These are phyloP conservation scores for Matsumyia berberina DNA, from an alignment of 2,888 invertebrate genomes.

Conservation along the genomic window DNA sequence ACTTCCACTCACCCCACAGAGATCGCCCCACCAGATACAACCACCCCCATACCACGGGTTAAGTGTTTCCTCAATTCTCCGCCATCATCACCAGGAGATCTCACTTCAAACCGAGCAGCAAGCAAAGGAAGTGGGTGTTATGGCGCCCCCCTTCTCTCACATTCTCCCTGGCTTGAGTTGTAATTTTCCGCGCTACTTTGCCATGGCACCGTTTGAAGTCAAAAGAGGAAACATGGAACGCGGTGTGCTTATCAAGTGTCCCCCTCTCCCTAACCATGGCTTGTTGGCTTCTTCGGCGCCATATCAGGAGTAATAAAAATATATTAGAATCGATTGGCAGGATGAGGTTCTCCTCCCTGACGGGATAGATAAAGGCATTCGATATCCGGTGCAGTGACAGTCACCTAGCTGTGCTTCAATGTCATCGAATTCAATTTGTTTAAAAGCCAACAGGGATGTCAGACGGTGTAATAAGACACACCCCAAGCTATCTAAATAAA, in stretches of 20 bases:
- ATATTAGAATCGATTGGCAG: slow-evolving; percentile 72
- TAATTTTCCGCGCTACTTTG: slow-evolving; percentile 72
- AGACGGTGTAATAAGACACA: slow-evolving; percentile 58
- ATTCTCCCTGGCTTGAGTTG: slow-evolving; percentile 45
- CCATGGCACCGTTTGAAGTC: slow-evolving; percentile 59
- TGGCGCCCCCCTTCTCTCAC: slow-evolving; percentile 9
- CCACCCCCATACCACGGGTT: slow-evolving; percentile 55
- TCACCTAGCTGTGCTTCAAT: slow-evolving; percentile 16
- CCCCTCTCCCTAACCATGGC: neutral
- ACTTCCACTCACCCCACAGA: slow-evolving; percentile 25
- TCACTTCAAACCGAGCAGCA: slow-evolving; percentile 46
- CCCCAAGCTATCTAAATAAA: slow-evolving; percentile 64
- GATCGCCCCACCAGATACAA: slow-evolving; percentile 9
- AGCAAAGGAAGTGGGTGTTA: slow-evolving; percentile 30
- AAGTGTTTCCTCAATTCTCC: slow-evolving; percentile 61
- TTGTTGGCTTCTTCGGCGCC: slow-evolving; percentile 28
- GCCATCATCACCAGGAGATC: slow-evolving; percentile 59
- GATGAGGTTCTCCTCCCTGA: slow-evolving; percentile 44
- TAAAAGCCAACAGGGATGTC: slow-evolving; percentile 65
- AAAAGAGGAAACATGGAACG: slow-evolving; percentile 56
- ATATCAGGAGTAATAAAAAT: slow-evolving; percentile 75
- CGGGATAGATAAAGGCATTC: slow-evolving; percentile 58
- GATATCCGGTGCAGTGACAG: slow-evolving; percentile 56
- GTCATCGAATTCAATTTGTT: slow-evolving; percentile 74
- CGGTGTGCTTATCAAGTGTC: slow-evolving; percentile 61